Evolutionary conservation across 1,140 invertebrate genomes (phyloP).

Genomic region (Dendrolimus kikuchii): DNA sequence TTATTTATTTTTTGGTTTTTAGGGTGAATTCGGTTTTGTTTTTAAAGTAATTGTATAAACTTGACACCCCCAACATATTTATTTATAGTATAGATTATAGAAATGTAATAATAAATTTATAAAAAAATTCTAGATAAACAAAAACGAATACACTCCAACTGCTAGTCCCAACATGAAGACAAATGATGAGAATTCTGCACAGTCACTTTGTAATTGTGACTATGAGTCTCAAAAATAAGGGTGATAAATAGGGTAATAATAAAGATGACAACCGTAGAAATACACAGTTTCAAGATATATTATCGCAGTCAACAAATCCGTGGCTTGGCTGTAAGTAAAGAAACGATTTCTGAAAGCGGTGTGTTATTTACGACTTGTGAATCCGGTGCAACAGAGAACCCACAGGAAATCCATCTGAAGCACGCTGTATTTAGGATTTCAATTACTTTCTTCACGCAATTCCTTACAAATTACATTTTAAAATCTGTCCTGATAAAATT

Average conservation of each 20-base stretch:
- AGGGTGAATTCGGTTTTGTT: too few relatives aligned
- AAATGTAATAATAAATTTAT: too few relatives aligned
- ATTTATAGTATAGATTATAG: too few relatives aligned
- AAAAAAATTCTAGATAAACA: too few relatives aligned
- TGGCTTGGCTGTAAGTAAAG: slow-evolving; percentile 35
- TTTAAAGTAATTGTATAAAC: too few relatives aligned
- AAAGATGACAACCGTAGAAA: slow-evolving; percentile 5
- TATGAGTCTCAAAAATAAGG: slow-evolving; percentile 6
- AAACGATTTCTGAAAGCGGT: slow-evolving; percentile 52
- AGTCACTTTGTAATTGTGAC: background rate
- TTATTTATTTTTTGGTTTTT: too few relatives aligned
- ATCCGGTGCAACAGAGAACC: slow-evolving; percentile 45
- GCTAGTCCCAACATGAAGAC: background rate
- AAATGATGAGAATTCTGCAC: background rate
- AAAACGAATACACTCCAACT: too few relatives aligned
- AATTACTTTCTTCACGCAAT: too few relatives aligned
- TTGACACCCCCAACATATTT: too few relatives aligned
- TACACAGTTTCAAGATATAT: slow-evolving; percentile 28
- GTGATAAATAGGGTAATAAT: slow-evolving; percentile 1
- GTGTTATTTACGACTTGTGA: slow-evolving; percentile 63
- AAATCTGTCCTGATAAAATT: too few relatives aligned
- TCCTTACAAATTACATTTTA: too few relatives aligned
- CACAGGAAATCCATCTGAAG: slow-evolving; percentile 29
- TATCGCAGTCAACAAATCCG: slow-evolving; percentile 30
- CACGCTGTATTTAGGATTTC: slow-evolving; percentile 10